A percentile compares a stretch with the other conserved stretches of the same genome.
Evolutionary conservation across 2,888 invertebrate species (phyloP).

Genomic region (Monochamus alternatus): DNA sequence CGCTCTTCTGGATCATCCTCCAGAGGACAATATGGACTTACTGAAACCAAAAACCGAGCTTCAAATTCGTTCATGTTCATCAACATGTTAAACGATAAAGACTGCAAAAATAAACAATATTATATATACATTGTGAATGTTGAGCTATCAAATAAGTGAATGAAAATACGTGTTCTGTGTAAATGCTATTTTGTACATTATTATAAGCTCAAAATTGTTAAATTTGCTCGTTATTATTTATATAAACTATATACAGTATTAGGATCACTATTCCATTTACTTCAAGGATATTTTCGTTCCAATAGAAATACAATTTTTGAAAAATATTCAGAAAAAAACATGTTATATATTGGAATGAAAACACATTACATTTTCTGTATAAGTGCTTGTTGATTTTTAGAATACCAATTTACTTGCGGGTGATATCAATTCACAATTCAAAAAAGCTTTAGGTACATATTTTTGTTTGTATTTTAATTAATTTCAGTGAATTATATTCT

Average conservation of each 20-base stretch:
- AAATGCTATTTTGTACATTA: background rate
- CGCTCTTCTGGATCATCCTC: conserved; percentile 59
- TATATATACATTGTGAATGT: background rate
- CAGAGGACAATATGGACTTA: conserved; percentile 56
- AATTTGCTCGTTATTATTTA: conserved; percentile 10
- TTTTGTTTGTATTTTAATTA: no score
- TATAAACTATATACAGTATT: background rate
- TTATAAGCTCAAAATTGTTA: conserved; percentile 10
- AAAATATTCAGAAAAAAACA: background rate
- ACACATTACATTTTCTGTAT: background rate
- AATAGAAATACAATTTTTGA: background rate
- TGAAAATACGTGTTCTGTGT: background rate
- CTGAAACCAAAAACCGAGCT: conserved; percentile 58
- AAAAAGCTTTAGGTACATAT: no score
- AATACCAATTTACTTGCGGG: no score
- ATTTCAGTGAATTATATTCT: no score
- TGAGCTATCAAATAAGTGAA: conserved; percentile 23
- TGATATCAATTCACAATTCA: no score
- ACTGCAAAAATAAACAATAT: conserved; percentile 14
- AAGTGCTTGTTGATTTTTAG: no score
- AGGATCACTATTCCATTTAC: background rate
- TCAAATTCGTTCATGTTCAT: conserved; percentile 59
- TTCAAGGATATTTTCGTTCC: background rate
- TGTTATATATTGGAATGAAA: background rate
- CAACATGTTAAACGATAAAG: conserved; percentile 37